Percentiles rank a stretch among this genome's conserved stretches.
Evolutionary conservation across 2,888 invertebrate genomes (phyloP).

Genomic region (Rugalucina vietnamica): DNA sequence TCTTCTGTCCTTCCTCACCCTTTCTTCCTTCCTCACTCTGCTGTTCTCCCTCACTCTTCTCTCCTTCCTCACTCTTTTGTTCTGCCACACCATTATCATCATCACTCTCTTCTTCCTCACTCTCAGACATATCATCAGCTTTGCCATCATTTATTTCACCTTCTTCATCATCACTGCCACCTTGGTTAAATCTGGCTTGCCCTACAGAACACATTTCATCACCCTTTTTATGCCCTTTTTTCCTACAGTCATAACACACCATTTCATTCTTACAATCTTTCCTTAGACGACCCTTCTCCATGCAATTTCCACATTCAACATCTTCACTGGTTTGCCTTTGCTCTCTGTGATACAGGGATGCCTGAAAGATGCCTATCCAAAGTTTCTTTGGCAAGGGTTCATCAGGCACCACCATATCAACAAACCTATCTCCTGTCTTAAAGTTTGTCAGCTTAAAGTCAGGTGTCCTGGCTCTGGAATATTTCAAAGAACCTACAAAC

Average conservation of each 20-base stretch:
- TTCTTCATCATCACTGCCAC: too few relatives aligned
- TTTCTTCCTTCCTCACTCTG: too few relatives aligned
- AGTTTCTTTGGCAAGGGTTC: not conserved
- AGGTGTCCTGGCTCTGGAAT: not conserved
- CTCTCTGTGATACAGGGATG: not conserved
- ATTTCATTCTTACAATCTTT: not conserved
- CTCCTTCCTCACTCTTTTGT: not conserved
- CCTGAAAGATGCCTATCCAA: not conserved
- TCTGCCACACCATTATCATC: not conserved
- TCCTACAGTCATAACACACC: not conserved
- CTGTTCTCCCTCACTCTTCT: not conserved
- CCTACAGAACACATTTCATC: not conserved
- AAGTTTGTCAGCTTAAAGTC: not conserved
- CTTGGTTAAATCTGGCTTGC: not conserved
- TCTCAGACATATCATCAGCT: not conserved
- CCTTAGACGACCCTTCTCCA: not conserved
- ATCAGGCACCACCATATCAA: not conserved
- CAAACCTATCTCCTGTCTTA: too few relatives aligned
- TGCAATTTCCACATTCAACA: not conserved
- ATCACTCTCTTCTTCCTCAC: not conserved
- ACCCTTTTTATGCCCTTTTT: not conserved
- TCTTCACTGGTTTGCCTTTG: not conserved
- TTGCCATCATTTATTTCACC: too few relatives aligned
- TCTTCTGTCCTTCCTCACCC: too few relatives aligned
- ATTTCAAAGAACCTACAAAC: not conserved